Conservation (phyloP, 2,797 vertebrate genomes). For the Myioborus melanocephalus region DNA sequence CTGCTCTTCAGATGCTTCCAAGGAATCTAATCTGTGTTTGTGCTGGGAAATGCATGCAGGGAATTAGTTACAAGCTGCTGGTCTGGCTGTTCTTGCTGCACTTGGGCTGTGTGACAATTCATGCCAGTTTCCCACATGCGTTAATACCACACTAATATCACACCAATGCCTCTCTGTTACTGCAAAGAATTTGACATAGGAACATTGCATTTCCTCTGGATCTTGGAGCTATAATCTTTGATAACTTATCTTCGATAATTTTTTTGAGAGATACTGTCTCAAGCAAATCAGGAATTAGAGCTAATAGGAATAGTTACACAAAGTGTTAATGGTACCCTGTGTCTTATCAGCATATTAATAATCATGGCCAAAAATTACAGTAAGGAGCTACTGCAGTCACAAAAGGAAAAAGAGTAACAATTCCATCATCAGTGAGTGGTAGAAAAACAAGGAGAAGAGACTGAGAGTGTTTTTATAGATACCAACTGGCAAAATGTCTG, state of each 20-base stretch:
- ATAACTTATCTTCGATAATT: background rate
- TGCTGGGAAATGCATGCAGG: background rate
- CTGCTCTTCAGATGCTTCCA: background rate
- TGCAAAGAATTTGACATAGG: background rate
- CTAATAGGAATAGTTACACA: background rate
- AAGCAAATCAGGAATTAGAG: background rate
- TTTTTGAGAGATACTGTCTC: background rate
- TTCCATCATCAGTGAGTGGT: background rate
- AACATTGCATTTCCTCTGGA: background rate
- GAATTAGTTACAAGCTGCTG: background rate
- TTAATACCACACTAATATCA: background rate
- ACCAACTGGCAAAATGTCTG: background rate
- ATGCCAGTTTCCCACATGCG: accelerated
- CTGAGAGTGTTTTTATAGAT: background rate
- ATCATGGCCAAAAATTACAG: background rate
- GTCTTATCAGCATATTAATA: background rate
- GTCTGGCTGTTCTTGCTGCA: background rate
- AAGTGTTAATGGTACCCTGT: background rate
- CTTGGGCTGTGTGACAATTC: background rate
- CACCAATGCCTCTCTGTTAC: background rate
- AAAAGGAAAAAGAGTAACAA: background rate
- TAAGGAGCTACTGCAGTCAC: background rate
- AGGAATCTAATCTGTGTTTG: background rate
- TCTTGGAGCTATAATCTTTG: background rate
- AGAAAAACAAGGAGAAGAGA: background rate